Percentiles rank a stretch among this genome's conserved stretches.
These are phyloP conservation scores for Poecilia velifera DNA, from an alignment of 2,797 vertebrate genomes.

Conservation along the genomic window DNA sequence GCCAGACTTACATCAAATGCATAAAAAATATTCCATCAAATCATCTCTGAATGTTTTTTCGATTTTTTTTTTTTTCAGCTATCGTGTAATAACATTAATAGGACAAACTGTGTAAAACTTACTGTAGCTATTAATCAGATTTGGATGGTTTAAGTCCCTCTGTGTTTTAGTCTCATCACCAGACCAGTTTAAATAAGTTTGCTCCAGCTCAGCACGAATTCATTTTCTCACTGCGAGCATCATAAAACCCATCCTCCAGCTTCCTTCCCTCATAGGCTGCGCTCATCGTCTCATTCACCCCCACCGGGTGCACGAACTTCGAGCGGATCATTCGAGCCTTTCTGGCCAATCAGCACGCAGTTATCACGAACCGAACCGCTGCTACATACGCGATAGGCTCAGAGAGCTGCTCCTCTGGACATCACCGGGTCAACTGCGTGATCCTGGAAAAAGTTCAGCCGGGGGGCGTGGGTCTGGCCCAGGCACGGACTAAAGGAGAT, in stretches of 20 bases:
- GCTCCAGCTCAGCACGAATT: neutral
- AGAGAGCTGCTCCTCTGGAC: neutral
- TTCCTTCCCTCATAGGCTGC: conserved; percentile 14
- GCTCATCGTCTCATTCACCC: conserved; percentile 17
- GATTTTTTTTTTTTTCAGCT: neutral
- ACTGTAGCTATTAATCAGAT: neutral
- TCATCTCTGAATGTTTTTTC: neutral
- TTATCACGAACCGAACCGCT: neutral
- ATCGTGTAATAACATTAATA: neutral
- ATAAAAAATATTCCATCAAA: neutral
- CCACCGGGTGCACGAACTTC: conserved; percentile 9
- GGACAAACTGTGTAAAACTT: conserved; percentile 2
- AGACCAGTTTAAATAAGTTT: neutral
- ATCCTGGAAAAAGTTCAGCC: neutral
- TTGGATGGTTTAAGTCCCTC: neutral
- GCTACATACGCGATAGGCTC: conserved; percentile 5
- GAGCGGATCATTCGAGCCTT: conserved; percentile 23
- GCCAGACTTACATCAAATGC: neutral
- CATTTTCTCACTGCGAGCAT: conserved; percentile 5
- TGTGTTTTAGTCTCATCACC: neutral
- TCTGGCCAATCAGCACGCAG: conserved; percentile 18
- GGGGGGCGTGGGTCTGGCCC: neutral
- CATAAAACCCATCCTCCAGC: conserved; percentile 2
- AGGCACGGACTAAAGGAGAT: neutral
- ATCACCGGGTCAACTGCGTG: neutral